phyloP scores from a whole-genome alignment of 2,888 invertebrate species.

The Sminthurinus aureus region DNA sequence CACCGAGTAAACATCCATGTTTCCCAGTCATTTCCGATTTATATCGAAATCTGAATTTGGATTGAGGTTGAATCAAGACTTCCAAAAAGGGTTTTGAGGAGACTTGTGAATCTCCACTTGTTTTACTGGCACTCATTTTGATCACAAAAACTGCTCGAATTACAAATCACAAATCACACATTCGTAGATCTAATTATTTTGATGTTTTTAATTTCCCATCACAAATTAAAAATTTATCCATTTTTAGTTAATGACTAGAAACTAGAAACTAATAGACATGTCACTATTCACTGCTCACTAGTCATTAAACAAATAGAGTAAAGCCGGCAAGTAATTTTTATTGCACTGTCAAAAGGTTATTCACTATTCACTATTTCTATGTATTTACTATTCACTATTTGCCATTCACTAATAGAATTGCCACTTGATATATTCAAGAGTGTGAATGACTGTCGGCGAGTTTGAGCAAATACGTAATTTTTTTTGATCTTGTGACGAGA shows the following conservation, averaged over 20 bases:
- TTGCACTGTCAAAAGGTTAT: no score
- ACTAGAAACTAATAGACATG: no score
- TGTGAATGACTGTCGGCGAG: no score
- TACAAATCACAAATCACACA: not conserved
- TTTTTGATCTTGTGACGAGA: no score
- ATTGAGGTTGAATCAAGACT: slow-evolving; percentile 77
- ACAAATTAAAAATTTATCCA: not conserved
- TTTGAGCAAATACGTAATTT: no score
- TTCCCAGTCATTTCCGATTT: slow-evolving; percentile 88
- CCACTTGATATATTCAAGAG: no score
- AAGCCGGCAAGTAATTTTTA: no score
- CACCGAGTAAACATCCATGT: slow-evolving; percentile 78
- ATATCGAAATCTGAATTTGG: slow-evolving; percentile 83
- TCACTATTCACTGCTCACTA: not conserved
- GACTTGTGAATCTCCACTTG: not conserved
- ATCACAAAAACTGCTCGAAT: not conserved
- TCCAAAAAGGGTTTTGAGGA: slow-evolving; percentile 65
- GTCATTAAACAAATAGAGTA: no score
- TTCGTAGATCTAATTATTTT: not conserved
- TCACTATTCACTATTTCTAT: no score
- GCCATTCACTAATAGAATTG: no score
- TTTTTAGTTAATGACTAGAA: no score
- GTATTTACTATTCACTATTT: no score
- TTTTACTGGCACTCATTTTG: not conserved
- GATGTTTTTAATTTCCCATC: not conserved